Base-by-base conservation (phyloP, 2,888 invertebrate genomes). In the Aquatica leii region DNA sequence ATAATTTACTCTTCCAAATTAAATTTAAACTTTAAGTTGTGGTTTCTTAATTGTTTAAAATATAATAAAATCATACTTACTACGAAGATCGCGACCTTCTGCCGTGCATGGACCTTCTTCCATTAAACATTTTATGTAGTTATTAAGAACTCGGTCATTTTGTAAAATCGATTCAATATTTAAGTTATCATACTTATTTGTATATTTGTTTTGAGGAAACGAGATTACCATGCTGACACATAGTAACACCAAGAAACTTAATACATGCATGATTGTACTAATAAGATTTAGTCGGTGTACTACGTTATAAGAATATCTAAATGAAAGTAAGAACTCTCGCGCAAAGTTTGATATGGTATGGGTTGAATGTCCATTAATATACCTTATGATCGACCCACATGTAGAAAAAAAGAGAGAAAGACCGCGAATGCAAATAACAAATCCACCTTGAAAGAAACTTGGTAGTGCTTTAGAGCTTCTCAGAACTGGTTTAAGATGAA, bases 71-170 rank as follows among this genome's bases (percentile, higher is more conserved):
- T 15, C 51, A 37, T 66, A 82, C 87, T 86, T 76, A 87, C 88
- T 84, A 77, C 85, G 87, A 24, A 88, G 77, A 77, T 87, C 87
- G 41, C 85, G 82, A 51, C 86, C 87, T 72, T 87, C 87, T 1
- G 85, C 76, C 0, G 87, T 86, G 74, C 88, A 88, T 1, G 84
- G 81, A 8, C 86, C 87, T 69, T 86, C 84, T 4, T 86, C 87
- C 80, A 87, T 80, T 75, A 88, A 76, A 71, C 88, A 88, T 70
- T 85, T 85, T 69, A 88, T 84, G 74, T 88, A 88, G 76, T 84
- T 86, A n/a, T 82, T 82, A 6, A 88, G 80, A 15, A 88, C 82
- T 20, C 87, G 80, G 35, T 82, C 81, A 73, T 87, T 88, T 54
- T 77, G 76, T 43, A 88, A 78, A 68, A 88, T 86, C 61, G 80